Evolutionary conservation across 2,888 invertebrate species (phyloP), one percentile per base, ranked within the genome.

Genomic region (Dione vanillae): DNA sequence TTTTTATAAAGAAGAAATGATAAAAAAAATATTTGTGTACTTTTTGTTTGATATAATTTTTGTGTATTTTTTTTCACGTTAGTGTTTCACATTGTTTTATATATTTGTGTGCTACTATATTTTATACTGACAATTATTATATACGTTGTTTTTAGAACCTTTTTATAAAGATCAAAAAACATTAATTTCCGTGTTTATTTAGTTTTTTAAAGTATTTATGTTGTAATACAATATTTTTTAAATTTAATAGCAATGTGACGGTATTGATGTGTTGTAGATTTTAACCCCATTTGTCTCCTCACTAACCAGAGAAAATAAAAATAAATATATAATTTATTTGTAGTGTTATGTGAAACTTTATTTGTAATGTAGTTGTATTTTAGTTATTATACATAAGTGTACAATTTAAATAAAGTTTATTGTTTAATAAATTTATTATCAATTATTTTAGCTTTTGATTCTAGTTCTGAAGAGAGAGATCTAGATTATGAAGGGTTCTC

Each of bases 331-430:
- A 54, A 16, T 56, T 56, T 16, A 37, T 56, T 56, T 37, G n/a
- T 56, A 37, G 16, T 56, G 37, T 11, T 56, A 56, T 40, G n/a
- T 37, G 35, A 10, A 7, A 6, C n/a, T 35, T 16, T 54, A 40
- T 54, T 12, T 37, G 16, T 56, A 37, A 16, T 40, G 37, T 56
- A 56, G 16, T 56, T 56, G 37, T 52, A 52, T 35, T 37, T 56
- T 37, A 56, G 16, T 37, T 56, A n/a, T 11, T 56, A 40, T 56
- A 56, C 2, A 56, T 37, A 11, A 27, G 1, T 56, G 56, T 56
- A 56, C 37, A 56, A 54, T 9, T 54, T 16, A 37, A 56, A 56
- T 56, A 16, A 56, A 56, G 37, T 6, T 10, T n/a, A n/a, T 56
- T 54, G 6, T 37, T 37, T 16, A n/a, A 37, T 56, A 16, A 1